A percentile compares a stretch with the other conserved stretches of the same genome.
phyloP scores from a whole-genome alignment of 2,113 vertebrate genomes.

The Rhinogobius similis region DNA sequence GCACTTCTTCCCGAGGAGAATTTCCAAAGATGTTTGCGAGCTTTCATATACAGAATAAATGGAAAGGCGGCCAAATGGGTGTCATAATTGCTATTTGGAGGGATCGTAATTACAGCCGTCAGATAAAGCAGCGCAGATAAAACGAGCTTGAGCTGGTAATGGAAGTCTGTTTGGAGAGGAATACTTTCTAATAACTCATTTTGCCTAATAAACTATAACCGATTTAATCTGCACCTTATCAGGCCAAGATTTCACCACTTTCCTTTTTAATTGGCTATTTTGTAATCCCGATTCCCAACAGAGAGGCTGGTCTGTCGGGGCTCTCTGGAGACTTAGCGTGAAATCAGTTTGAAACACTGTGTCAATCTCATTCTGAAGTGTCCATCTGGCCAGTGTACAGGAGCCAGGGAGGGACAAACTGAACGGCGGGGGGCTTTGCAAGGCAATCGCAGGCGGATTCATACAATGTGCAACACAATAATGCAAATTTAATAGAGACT shows the following conservation, averaged over 20 bases:
- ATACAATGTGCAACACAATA: constrained; percentile 82
- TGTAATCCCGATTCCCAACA: constrained; percentile 99
- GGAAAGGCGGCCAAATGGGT: constrained; percentile 71
- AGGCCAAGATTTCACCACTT: constrained; percentile 92
- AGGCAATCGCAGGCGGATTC: constrained; percentile 87
- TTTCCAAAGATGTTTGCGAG: constrained; percentile 54
- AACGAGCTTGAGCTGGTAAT: constrained; percentile 75
- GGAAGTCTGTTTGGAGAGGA: constrained; percentile 83
- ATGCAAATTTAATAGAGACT: constrained; percentile 85
- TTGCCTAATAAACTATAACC: constrained; percentile 86
- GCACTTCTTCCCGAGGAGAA: constrained; percentile 26
- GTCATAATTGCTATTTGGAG: constrained; percentile 73
- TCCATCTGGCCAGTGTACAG: constrained; percentile 96
- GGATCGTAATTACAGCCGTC: constrained; percentile 80
- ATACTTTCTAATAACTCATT: constrained; percentile 84
- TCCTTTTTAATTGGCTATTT: constrained; percentile 98
- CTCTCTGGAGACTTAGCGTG: constrained; percentile 92
- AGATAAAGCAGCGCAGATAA: constrained; percentile 77
- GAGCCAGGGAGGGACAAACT: constrained; percentile 82
- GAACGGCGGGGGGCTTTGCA: constrained; percentile 85
- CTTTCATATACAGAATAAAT: constrained; percentile 55
- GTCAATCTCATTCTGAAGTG: constrained; percentile 94
- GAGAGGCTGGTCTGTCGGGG: constrained; percentile 88
- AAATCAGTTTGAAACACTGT: constrained; percentile 99
- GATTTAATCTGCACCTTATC: constrained; percentile 87